phyloP scores from a whole-genome alignment of 2,113 vertebrate genomes.

The Perccottus glenii region DNA sequence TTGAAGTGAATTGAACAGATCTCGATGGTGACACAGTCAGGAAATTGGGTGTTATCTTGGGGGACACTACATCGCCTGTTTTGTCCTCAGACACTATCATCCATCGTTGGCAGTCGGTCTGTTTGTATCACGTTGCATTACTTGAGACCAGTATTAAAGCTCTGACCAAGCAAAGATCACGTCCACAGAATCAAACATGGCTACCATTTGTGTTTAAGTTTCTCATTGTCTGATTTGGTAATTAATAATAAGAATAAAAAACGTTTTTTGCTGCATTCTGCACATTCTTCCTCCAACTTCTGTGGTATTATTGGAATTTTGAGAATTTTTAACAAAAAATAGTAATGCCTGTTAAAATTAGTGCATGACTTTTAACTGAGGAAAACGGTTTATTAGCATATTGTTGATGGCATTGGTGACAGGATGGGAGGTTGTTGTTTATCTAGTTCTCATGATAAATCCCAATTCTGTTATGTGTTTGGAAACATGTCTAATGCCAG shows the following conservation, averaged over 20 bases:
- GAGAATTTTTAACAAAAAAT: no score
- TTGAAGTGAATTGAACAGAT: constrained; percentile 33
- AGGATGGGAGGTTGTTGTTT: background rate
- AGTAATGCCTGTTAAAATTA: no score
- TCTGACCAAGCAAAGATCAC: constrained; percentile 9
- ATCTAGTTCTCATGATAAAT: background rate
- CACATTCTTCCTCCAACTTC: no score
- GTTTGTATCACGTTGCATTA: constrained; percentile 15
- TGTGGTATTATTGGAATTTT: no score
- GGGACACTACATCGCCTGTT: constrained; percentile 12
- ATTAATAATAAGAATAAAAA: no score
- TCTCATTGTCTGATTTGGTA: background rate
- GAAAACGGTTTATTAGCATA: no score
- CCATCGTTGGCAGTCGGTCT: constrained; percentile 26
- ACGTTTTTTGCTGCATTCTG: no score
- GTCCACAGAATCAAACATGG: constrained; percentile 4
- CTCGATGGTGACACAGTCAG: constrained; percentile 9
- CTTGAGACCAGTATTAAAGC: constrained; percentile 34
- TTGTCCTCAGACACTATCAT: constrained; percentile 25
- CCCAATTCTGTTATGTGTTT: constrained; percentile 27
- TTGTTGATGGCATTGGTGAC: no score
- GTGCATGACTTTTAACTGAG: no score
- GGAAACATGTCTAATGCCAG: constrained; percentile 14
- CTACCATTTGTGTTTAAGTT: background rate
- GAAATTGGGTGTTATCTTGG: constrained; percentile 25